Conservation (phyloP, 2,113 vertebrate genomes). For the Fregata magnificens region DNA sequence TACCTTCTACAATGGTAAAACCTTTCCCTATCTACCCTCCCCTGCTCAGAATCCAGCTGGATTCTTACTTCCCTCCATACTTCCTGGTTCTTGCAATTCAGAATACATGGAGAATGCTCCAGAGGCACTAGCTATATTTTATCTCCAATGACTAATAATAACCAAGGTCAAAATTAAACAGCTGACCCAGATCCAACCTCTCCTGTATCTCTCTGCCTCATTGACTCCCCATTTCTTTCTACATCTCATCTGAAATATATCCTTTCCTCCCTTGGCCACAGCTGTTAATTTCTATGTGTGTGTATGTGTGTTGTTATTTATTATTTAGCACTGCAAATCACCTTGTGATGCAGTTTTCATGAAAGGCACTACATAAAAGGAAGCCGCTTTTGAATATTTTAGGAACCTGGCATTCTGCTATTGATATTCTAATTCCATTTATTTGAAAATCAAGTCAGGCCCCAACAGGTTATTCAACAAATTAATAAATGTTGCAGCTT, state of each 20-base stretch:
- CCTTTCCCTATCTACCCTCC: neutral
- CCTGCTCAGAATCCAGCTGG: neutral
- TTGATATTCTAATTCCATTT: slow-evolving; percentile 58
- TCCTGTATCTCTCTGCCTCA: slow-evolving; percentile 62
- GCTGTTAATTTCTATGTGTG: slow-evolving; percentile 27
- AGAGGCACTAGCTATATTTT: slow-evolving; percentile 1
- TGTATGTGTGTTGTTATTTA: slow-evolving; percentile 61
- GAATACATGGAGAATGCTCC: neutral
- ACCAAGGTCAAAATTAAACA: slow-evolving; percentile 57
- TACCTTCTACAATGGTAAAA: neutral
- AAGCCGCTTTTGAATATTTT: slow-evolving; percentile 53
- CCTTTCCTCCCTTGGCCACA: slow-evolving; percentile 21
- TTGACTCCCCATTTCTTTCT: slow-evolving; percentile 48
- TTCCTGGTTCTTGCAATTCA: neutral
- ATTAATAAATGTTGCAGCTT: slow-evolving; percentile 56
- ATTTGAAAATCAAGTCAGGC: slow-evolving; percentile 51
- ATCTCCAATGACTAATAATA: slow-evolving; percentile 48
- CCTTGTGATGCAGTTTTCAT: slow-evolving; percentile 35
- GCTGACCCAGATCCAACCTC: slow-evolving; percentile 57
- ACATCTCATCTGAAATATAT: neutral
- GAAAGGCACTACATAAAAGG: slow-evolving; percentile 54
- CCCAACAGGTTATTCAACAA: slow-evolving; percentile 63
- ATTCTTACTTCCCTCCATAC: neutral
- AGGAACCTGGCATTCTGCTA: neutral
- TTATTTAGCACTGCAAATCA: slow-evolving; percentile 62